Base-by-base conservation (phyloP, 2,888 invertebrate species). In the Amblyjoppa fuscipennis region DNA sequence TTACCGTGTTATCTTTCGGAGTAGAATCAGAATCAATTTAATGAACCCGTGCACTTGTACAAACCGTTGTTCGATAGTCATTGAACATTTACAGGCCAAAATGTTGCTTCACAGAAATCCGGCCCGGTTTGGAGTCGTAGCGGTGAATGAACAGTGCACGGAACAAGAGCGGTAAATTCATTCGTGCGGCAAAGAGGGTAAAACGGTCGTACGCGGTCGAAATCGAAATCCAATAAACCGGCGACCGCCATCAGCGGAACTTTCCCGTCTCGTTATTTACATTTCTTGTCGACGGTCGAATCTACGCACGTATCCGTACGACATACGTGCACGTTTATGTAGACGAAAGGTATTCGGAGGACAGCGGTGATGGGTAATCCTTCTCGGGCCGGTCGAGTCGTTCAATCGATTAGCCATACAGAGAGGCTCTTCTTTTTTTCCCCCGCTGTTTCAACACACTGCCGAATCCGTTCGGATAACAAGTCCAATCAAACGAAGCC, bases 401-500 rank as follows among this genome's bases (percentile, higher is more conserved):
- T 51, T 66, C 20, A 66, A 76, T 76, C 66, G 34, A 66, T 76
- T 64, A 49, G 34, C 76, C 38, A 59, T 59, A 25, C 59, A 59
- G 13, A 13, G 59, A 11, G 28, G 25, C 16, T 16, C 7, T 28
- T 74, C 28, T 9, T 25, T 41, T 74, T 74, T n/a, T 20, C 20
- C 74, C 41, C 45, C 11, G 31, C 28, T 49, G 64, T 75, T 69
- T 66, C 49, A 34, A 64, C 64, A 59, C 28, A 28, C 59, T 51
- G 49, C 31, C 51, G 34, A 66, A 76, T 76, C 51, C 38, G n/a
- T 53, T 76, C 49, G 34, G 66, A 76, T 76, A 66, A 76, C 76
- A 76, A 59, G 76, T 66, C 51, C 64, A 76, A 76, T 66, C 20
- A 53, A 20, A 66, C 66, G n/a, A 41, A 59, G 11, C 61, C n/a